A percentile compares a stretch with the other conserved stretches of the same genome.
phyloP scores from a whole-genome alignment of 1,140 invertebrate genomes.

The Stenopsyche tienmushanensis region DNA sequence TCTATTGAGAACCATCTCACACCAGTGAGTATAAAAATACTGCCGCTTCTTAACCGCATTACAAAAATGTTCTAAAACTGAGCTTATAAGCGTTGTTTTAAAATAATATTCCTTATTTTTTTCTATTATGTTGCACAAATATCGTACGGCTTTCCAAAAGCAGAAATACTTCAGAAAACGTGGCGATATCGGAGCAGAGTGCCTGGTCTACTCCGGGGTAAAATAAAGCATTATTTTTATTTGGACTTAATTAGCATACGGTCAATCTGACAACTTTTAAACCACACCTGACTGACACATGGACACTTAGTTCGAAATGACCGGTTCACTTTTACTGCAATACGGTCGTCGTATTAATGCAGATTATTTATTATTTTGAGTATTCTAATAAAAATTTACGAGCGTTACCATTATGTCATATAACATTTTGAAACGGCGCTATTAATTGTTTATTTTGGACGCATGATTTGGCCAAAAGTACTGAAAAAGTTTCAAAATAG shows the following conservation, averaged over 20 bases:
- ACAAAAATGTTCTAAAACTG: neutral
- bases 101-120: neutral
- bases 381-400: constrained; percentile 22
- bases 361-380: neutral
- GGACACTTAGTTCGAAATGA: neutral
- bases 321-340: constrained; percentile 14
- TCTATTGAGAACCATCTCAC: constrained; percentile 38
- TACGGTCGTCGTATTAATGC: neutral
- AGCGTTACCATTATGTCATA: constrained; percentile 15
- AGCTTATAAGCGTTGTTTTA: neutral
- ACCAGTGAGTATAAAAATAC: constrained; percentile 12
- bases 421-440: neutral
- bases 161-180: constrained; percentile 37
- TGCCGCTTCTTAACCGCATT: neutral
- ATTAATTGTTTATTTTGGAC: neutral
- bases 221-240: constrained; percentile 25
- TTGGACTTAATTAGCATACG: neutral
- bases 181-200: constrained; percentile 34
- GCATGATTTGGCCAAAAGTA: neutral
- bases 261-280: neutral
- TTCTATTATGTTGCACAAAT: constrained; percentile 18
- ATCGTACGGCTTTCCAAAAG: constrained; percentile 3
- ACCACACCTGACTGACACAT: neutral
- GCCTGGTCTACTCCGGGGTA: constrained; percentile 39
- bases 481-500: neutral